Percentiles rank a stretch among this genome's conserved stretches.
phyloP scores from a whole-genome alignment of 1,140 invertebrate species.

The Diploscapter pachys region DNA sequence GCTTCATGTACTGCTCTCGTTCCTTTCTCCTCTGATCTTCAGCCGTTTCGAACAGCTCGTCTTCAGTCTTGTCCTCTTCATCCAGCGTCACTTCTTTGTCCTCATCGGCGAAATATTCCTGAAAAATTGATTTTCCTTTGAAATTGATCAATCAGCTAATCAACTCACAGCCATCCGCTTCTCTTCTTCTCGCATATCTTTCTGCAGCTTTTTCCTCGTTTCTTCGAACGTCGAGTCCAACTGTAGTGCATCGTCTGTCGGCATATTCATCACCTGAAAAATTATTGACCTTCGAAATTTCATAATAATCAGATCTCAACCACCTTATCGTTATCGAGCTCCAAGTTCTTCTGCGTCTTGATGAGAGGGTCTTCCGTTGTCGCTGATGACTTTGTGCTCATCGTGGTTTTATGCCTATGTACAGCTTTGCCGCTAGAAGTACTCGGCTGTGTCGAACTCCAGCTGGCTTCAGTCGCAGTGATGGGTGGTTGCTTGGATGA shows the following conservation, averaged over 20 bases:
- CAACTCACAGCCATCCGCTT: conserved; percentile 4
- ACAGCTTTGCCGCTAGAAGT: not conserved
- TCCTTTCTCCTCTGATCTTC: conserved; percentile 6
- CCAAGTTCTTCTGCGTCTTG: not conserved
- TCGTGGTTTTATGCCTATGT: no score
- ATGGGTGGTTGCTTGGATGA: no score
- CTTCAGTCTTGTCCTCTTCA: conserved; percentile 16
- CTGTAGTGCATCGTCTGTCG: conserved; percentile 20
- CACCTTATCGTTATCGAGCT: not conserved
- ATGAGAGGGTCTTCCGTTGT: not conserved
- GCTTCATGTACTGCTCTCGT: not conserved
- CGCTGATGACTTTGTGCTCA: not conserved
- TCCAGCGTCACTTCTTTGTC: not conserved
- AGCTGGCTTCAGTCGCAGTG: no score
- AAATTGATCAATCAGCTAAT: no score
- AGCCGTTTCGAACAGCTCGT: not conserved
- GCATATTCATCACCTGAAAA: conserved; percentile 18
- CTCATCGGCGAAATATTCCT: conserved; percentile 23
- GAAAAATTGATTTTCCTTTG: conserved; percentile 5
- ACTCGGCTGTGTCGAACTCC: not conserved
- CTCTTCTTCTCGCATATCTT: conserved; percentile 28
- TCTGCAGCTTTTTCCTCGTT: conserved; percentile 20
- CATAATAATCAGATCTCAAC: conserved; percentile 1
- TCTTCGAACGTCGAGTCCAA: conserved; percentile 24
- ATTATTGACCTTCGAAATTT: not conserved